Evolutionary conservation across 2,113 vertebrate species (phyloP), one percentile per base, ranked within the genome.

Genomic region (Apistogramma diplotaenia): DNA sequence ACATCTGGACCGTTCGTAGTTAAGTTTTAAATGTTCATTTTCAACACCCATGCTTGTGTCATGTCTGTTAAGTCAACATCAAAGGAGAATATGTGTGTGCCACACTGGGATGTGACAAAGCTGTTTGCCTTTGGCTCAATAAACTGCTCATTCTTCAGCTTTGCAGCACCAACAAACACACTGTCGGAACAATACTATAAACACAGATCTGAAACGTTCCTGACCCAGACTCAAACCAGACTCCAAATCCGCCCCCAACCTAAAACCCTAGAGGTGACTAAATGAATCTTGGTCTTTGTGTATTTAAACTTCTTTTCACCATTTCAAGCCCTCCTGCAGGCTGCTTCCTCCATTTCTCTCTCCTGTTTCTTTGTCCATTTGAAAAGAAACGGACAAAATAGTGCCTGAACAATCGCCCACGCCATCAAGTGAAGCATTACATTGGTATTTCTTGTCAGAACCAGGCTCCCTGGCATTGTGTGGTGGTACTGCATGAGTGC

Each of bases 401-500:
- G 67, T 10, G 11, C 81, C 59, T 74, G 81, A 85, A 86, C 74
- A 77, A 58, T 79, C 57, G 78, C 19, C 27, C 25, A 43, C 58
- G 53, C 43, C 10, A 27, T 73, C 51, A 62, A 33, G 61, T 16
- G 37, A 49, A 53, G 53, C 25, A 40, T 74, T 40, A 23, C 60
- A 60, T 59, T 70, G 29, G 43, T 72, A 58, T 72, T 71, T 10
- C 11, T 15, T 62, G 60, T 80, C 54, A 37, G 31, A 80, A 16
- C 3, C n/a, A n/a, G 2, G 65, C 60, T 88, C 87, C 74, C 79
- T 89, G 71, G 75, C 87, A 91, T 88, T 90, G 87, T 88, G 73
- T 51, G 25, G 43, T 29, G 65, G 49, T 25, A 40, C 31, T 57
- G 11, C 61, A 18, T 62, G 53, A 54, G 60, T 55, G 43, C 29